Evolutionary conservation across 64 coral and sea anemone species (phyloP), one percentile per base, ranked within the genome.

Genomic region (Montipora capricornis): DNA sequence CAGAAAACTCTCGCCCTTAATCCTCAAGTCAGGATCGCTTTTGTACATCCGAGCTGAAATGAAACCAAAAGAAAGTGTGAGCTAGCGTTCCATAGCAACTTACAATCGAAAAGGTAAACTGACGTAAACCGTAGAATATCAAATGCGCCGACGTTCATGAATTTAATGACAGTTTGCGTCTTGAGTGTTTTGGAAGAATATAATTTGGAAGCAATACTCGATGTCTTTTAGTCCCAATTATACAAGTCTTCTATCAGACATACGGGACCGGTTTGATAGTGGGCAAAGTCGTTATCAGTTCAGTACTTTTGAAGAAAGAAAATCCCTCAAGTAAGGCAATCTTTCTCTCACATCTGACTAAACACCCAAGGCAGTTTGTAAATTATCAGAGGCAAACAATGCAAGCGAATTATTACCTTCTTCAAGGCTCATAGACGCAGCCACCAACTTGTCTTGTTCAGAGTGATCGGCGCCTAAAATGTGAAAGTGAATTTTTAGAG

Each of bases 21-120:
- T 86, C 47, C 82, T 66, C 47, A 86, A 47, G 67, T 86, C 82
- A 17, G 82, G 82, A 1, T 86, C 82, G 47, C 82, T 86, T 49
- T 86, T 86, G 82, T 86, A 86, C 82, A 86, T 86, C 16, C 66
- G 82, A 70, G 82, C 82, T 86, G 29, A 6, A 64, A 71, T 49
- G 62, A 11, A 86, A 73, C 15, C 6, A 49, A 16, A 68, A n/a
- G 4, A 19, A 49, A 46, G 44, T 11, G 44, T 48, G 76, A 48
- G 4, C 76, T 5, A 15, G 44, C 4, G 4, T 49, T 20, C 16
- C 12, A 12, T 15, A 44, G 4, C 74, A 37, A 37, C 37, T 37
- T 44, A 46, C 74, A 14, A 76, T 46, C 46, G 14, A 24, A 76
- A 76, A 46, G 44, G 74, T 44, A 76, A 76, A 76, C 29, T 44